A percentile compares a stretch with the other conserved stretches of the same genome.
phyloP scores from a whole-genome alignment of 2,113 vertebrate species.

The Synchiropus splendidus region DNA sequence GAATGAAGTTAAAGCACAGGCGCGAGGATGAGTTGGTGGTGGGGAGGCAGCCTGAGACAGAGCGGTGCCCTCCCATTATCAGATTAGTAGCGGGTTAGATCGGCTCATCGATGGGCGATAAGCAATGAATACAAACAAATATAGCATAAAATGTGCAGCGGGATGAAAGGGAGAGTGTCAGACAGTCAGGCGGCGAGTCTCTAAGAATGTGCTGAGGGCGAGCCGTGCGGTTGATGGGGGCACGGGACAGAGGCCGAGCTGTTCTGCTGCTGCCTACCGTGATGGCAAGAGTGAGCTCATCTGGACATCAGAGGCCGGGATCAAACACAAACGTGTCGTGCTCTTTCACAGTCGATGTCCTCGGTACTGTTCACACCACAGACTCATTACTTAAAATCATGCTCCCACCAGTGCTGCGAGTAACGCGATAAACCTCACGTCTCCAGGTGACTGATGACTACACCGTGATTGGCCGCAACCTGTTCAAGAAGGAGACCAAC shows the following conservation, averaged over 20 bases:
- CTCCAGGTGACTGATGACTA: conserved; percentile 83
- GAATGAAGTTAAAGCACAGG: conserved; percentile 32
- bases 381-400: neutral
- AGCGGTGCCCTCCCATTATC: conserved; percentile 61
- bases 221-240: conserved; percentile 5
- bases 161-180: conserved; percentile 22
- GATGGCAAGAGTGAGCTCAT: conserved; percentile 6
- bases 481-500: conserved; percentile 99
- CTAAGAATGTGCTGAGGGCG: conserved; percentile 15
- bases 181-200: conserved; percentile 28
- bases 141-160: conserved; percentile 38
- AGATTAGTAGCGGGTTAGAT: conserved; percentile 51
- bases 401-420: neutral
- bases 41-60: conserved; percentile 44
- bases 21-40: conserved; percentile 29
- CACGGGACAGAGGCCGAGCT: conserved; percentile 1
- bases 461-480: conserved; percentile 84
- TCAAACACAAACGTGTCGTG: neutral
- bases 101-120: conserved; percentile 44
- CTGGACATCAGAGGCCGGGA: neutral
- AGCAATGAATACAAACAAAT: conserved; percentile 57
- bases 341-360: neutral
- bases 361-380: conserved; percentile 1
- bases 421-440: neutral
- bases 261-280: neutral